These are phyloP conservation scores for Sebastes oblongus DNA, from an alignment of 2,797 vertebrate species.

Conservation along the genomic window DNA sequence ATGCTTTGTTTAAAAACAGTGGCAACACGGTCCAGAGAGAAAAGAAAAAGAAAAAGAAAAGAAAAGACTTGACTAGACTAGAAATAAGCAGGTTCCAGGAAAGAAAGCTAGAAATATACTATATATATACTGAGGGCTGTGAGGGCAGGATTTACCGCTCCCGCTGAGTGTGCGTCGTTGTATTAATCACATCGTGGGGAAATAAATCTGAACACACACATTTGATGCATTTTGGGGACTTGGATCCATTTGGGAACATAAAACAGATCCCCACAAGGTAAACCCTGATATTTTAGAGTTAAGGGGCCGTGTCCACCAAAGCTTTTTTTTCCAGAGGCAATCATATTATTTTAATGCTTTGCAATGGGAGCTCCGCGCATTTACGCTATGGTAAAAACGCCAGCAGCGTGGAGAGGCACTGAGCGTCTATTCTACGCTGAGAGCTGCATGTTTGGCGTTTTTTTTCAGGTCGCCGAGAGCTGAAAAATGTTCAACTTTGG, in stretches of 20 bases:
- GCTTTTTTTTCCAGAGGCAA: no score
- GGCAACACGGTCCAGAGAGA: conserved; percentile 18
- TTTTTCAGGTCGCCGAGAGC: no score
- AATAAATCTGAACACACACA: neutral
- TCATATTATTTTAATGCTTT: no score
- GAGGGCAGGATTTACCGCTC: conserved; percentile 10
- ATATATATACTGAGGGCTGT: neutral
- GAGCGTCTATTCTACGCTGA: no score
- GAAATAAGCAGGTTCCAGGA: neutral
- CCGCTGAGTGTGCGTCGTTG: conserved; percentile 3
- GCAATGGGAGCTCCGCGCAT: no score
- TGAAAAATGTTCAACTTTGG: no score
- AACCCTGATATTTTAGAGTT: no score
- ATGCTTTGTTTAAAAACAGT: conserved; percentile 59
- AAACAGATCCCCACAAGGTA: neutral
- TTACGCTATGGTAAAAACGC: no score
- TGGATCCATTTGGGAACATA: neutral
- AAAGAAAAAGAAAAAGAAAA: neutral
- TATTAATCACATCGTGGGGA: neutral
- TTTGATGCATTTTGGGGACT: neutral
- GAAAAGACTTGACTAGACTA: neutral
- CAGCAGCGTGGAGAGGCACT: no score
- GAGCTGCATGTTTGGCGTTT: no score
- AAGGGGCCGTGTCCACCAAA: no score
- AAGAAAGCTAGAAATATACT: neutral